A percentile compares a stretch with the other conserved stretches of the same genome.
phyloP scores from a whole-genome alignment of 2,888 invertebrate genomes.

The Dasypolia templi region DNA sequence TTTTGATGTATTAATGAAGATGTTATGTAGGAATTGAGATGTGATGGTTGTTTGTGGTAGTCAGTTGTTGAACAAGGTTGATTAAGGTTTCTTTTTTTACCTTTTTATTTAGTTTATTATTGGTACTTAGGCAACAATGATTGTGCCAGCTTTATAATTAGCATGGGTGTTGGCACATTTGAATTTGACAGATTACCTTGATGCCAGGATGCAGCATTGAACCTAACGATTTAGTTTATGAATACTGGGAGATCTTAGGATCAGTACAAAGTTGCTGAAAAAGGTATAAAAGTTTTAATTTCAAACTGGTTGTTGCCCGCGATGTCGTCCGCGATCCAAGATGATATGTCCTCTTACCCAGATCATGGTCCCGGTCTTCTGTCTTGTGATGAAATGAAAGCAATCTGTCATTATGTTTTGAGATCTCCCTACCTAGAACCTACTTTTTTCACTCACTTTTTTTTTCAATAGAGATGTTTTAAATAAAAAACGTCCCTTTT shows the following conservation, averaged over 20 bases:
- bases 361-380: too few species aligned
- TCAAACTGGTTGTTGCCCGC: too few species aligned
- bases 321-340: too few species aligned
- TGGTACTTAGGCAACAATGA: neutral
- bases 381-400: too few species aligned
- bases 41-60: constrained; percentile 24
- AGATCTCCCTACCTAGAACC: too few species aligned
- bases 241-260: neutral
- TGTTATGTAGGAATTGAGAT: neutral
- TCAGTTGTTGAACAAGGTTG: neutral
- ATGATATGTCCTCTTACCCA: too few species aligned
- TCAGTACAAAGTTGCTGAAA: neutral
- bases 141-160: neutral
- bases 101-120: neutral
- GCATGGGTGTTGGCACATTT: neutral
- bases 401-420: too few species aligned
- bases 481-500: too few species aligned
- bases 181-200: neutral
- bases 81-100: neutral
- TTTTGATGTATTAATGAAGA: constrained; percentile 26
- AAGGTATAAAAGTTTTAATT: neutral
- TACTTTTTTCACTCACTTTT: too few species aligned
- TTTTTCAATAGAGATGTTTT: too few species aligned
- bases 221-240: neutral
- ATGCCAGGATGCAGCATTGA: neutral